Base-by-base conservation (phyloP, 2,113 vertebrate species). In the Oplegnathus fasciatus region DNA sequence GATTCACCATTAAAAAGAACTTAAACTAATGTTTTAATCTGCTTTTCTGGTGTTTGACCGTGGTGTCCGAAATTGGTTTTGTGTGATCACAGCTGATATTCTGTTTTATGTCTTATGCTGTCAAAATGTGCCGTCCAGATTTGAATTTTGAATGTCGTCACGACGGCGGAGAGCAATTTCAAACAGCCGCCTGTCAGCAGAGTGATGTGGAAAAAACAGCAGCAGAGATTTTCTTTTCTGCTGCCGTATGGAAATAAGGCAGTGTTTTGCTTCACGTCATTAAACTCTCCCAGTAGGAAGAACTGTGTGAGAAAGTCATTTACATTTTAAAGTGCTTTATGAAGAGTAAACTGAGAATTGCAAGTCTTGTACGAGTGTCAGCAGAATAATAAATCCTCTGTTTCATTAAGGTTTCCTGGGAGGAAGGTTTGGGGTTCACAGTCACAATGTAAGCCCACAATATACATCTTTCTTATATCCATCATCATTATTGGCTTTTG, bases 301-400 rank as follows among this genome's bases (percentile, higher is more conserved):
- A 66, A 81, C 54, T 71, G 82, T 58, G 79, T 83, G 85, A 76
- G 80, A 84, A 61, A 80, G 82, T 88, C 22, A 90, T 95, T 94
- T 92, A 83, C 84, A 95, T 94, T 91, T 89, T 75, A 81, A 91
- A 91, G 85, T 88, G 86, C 64, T 75, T 84, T 83, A 75, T 92
- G 60, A 75, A 84, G 86, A 85, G 73, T 74, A 82, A 88, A 90
- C 68, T 34, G 50, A 84, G 85, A 90, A 80, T 78, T 82, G 68
- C 30, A 34, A 61, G 52, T 84, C 60, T 82, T 77, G 83, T 73
- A 85, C 75, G 64, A 79, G 57, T 83, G 78, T 93, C 83, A 60
- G 83, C 66, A 42, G 75, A 88, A 89, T 87, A 91, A 93, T 91
- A 88, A 86, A 88, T 78, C 73, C 48, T 77, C 68, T 78, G 65